Evolutionary conservation across 2,888 invertebrate species (phyloP).

Genomic region (Toxonevra muliebris): DNA sequence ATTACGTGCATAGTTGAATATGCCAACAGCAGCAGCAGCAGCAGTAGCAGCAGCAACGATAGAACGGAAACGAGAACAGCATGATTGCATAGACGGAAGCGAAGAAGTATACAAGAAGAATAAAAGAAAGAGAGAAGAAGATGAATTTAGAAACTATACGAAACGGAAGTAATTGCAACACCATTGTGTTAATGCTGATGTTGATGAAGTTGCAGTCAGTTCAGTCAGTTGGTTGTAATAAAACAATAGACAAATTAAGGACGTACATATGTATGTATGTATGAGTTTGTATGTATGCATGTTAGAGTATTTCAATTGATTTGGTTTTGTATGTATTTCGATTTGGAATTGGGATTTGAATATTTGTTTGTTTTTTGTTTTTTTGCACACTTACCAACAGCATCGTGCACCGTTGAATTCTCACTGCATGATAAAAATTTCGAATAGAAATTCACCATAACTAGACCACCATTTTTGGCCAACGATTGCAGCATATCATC

Average conservation of each 20-base stretch:
- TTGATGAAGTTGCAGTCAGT: too few relatives aligned
- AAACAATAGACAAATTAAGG: too few relatives aligned
- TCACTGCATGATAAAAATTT: constrained; percentile 80
- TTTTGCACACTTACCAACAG: constrained; percentile 72
- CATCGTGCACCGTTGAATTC: constrained; percentile 79
- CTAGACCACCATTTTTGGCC: constrained; percentile 81
- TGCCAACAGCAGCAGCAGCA: constrained; percentile 8
- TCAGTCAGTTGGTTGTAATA: too few relatives aligned
- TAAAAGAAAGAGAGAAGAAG: too few relatives aligned
- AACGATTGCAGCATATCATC: constrained; percentile 78
- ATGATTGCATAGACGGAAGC: constrained; percentile 1
- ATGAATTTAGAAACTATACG: too few relatives aligned
- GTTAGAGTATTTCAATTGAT: too few relatives aligned
- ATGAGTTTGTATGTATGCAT: too few relatives aligned
- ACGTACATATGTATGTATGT: too few relatives aligned
- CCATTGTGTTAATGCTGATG: too few relatives aligned
- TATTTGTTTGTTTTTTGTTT: background rate
- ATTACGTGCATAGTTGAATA: too few relatives aligned
- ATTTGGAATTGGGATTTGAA: background rate
- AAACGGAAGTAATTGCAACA: too few relatives aligned
- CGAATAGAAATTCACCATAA: constrained; percentile 89
- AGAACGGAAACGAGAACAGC: constrained; percentile 11
- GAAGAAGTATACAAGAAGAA: background rate
- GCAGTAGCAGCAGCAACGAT: constrained; percentile 3
- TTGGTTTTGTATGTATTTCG: background rate